These are phyloP conservation scores for Drosophila kokeensis DNA, from an alignment of 2,888 invertebrate species.

Conservation along the genomic window DNA sequence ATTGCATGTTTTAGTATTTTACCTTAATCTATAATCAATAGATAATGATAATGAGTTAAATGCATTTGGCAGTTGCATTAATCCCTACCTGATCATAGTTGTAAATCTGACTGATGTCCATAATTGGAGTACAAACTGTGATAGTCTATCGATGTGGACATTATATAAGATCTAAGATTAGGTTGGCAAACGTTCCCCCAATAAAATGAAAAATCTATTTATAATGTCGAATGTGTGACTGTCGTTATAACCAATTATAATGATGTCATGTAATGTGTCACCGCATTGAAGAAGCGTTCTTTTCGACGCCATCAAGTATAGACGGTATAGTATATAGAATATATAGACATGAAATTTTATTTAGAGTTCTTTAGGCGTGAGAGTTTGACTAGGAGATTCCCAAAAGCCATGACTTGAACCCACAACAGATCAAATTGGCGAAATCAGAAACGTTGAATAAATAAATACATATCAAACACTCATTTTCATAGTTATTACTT, in stretches of 20 bases:
- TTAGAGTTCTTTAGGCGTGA: not conserved
- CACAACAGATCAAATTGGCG: not conserved
- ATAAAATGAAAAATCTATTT: conserved; percentile 2
- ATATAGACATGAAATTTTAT: not conserved
- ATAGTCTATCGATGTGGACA: not conserved
- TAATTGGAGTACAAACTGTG: not conserved
- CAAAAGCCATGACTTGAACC: not conserved
- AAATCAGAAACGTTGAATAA: not conserved
- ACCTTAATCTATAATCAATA: conserved; percentile 22
- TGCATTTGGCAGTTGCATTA: conserved; percentile 33
- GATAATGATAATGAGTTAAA: conserved; percentile 39
- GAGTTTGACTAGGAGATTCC: not conserved
- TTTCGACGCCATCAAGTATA: not conserved
- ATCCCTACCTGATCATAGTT: not conserved
- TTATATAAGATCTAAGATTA: not conserved
- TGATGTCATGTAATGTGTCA: conserved; percentile 2
- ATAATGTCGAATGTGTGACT: not conserved
- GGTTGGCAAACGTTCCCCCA: not conserved
- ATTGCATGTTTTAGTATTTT: conserved; percentile 31
- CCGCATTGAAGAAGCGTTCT: not conserved
- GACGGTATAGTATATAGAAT: not conserved
- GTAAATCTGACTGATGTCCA: not conserved
- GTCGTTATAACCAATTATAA: not conserved
- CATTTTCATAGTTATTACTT: not conserved
- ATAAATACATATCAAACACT: not conserved